phyloP scores from a whole-genome alignment of 2,888 invertebrate genomes.

The Clusia tigrina region DNA sequence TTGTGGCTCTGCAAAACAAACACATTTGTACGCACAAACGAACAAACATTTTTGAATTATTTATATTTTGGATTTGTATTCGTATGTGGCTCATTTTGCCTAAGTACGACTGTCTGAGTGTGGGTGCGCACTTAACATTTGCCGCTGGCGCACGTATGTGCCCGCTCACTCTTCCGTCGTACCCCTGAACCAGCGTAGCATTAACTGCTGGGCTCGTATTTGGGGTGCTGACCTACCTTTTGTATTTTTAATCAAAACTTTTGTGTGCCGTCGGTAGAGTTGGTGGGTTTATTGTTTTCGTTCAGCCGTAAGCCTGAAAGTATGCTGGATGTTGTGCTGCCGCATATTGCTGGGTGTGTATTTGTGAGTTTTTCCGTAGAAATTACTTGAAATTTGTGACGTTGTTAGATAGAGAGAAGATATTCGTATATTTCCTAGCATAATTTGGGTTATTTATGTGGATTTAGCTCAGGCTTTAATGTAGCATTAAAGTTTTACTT shows the following conservation, averaged over 20 bases:
- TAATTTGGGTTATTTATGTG: neutral
- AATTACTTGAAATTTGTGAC: too few species aligned
- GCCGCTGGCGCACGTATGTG: neutral
- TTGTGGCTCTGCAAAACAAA: neutral
- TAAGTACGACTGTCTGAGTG: neutral
- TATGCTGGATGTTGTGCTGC: neutral
- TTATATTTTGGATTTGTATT: neutral
- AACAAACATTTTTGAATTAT: constrained; percentile 3
- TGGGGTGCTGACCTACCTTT: constrained; percentile 2
- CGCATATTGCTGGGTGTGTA: neutral
- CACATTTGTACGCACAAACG: neutral
- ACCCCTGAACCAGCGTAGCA: too few species aligned
- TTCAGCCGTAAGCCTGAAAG: neutral
- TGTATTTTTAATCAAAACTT: constrained; percentile 5
- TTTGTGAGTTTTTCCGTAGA: too few species aligned
- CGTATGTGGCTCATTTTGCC: too few species aligned
- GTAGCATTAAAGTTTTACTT: neutral
- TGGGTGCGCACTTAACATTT: constrained; percentile 1
- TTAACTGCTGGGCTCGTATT: too few species aligned
- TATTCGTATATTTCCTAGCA: too few species aligned
- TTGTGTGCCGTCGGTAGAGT: neutral
- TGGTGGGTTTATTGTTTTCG: too few species aligned
- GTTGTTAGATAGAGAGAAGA: too few species aligned
- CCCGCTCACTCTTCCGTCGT: neutral
- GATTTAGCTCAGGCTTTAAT: neutral